Evolutionary conservation across 2,797 vertebrate genomes (phyloP), one percentile per base, ranked within the genome.

Genomic region (Muscicapa striata): DNA sequence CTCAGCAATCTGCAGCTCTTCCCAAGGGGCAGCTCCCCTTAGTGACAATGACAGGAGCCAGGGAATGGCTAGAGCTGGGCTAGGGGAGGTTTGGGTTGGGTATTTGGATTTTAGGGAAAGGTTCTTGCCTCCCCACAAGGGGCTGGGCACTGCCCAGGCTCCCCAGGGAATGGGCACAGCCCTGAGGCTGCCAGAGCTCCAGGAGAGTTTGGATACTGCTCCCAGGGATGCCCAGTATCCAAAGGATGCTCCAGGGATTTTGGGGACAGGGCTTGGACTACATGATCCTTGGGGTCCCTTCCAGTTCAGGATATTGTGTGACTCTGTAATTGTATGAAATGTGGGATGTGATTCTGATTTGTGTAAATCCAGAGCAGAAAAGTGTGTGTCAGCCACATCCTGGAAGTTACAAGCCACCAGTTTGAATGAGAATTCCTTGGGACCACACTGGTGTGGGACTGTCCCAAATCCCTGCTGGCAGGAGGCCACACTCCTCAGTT

Each of bases 371-470:
- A 51, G 45, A 55, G 72, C 8, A 51, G 57, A 51, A 38, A 45
- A 32, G 14, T 2, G 10, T 13, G 0, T 1, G 15, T 6, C 27
- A 27, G 30, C 27, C n/a, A 46, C 27, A 7, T 22, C 22, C n/a
- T 21, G 52, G 62, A 15, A 21, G 41, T 46, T 23, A 9, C 13
- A 54, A 54, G 46, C 7, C 68, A 59, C 8, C 54, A 4, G 1
- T 7, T 8, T 2, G 17, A 41, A 58, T 16, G 15, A 26, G 40
- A 32, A 73, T 79, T 2, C 43, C 34, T 7, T 38, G 51, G 55
- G 64, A 24, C 8, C 55, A 12, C 15, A 0, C 5, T 13, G 72
- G 27, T 0, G 0, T 52, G 45, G 54, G 64, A 24, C 3, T 1
- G 1, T 12, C n/a, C 40, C 72, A n/a, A 1, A 1, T 15, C 1